Evolutionary conservation across 2,797 vertebrate species (phyloP).

Genomic region (Petrocephalus sullivani): DNA sequence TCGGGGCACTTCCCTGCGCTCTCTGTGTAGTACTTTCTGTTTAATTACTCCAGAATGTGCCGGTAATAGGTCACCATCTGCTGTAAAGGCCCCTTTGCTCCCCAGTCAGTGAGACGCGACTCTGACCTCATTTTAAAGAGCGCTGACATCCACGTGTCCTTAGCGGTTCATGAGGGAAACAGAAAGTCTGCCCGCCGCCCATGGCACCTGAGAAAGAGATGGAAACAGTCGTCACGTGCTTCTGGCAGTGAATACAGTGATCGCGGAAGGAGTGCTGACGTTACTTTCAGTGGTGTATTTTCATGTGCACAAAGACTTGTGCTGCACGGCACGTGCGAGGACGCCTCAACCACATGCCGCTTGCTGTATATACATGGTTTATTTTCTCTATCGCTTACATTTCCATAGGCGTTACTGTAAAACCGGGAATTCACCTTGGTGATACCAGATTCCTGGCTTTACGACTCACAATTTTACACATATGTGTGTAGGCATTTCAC

Average conservation of each 20-base stretch:
- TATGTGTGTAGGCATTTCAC: not conserved
- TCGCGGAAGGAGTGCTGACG: not conserved
- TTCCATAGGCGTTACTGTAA: not conserved
- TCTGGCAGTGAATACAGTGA: not conserved
- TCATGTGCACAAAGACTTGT: not conserved
- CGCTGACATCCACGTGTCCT: not conserved
- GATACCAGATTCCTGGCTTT: not conserved
- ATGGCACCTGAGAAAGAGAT: not conserved
- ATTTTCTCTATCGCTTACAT: not conserved
- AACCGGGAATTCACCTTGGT: not conserved
- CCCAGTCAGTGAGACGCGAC: not conserved
- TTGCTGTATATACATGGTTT: not conserved
- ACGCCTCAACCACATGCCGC: not conserved
- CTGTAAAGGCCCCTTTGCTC: not conserved
- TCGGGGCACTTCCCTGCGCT: not conserved
- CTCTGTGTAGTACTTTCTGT: not conserved
- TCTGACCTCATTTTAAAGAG: constrained; percentile 1
- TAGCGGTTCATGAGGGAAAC: not conserved
- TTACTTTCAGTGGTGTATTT: not conserved
- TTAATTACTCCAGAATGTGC: constrained; percentile 4
- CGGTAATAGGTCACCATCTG: constrained; percentile 14
- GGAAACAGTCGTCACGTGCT: not conserved
- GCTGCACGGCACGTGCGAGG: not conserved
- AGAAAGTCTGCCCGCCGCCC: not conserved
- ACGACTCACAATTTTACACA: not conserved